Base-by-base conservation (phyloP, 2,797 vertebrate species). In the Artibeus jamaicensis region DNA sequence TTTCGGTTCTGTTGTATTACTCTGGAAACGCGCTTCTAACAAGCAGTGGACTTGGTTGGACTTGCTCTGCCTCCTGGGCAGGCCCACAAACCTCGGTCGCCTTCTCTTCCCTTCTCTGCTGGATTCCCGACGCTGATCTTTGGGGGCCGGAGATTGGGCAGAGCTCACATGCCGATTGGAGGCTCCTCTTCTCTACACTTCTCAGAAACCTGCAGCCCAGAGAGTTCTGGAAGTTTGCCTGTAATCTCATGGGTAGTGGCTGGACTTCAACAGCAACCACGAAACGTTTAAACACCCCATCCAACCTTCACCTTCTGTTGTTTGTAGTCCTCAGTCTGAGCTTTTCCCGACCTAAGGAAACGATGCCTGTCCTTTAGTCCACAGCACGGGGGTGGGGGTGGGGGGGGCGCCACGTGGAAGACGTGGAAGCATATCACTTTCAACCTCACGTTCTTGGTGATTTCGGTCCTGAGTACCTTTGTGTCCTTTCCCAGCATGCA, bases 21-120 rank as follows among this genome's bases (percentile, higher is more conserved):
- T 78, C 67, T 83, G 14, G 86, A 95, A 82, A 83, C 9, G 32
- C 32, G 14, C 67, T 83, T 89, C 67, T 74, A 87, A 77, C 5
- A 62, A 46, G 18, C 8, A 15, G 1, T 34, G 68, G 29, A 24
- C 21, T 82, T 37, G 39, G 26, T 8, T 65, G 15, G 6, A 16
- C 37, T 4, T 24, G 3, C 0, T n/a, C 19, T 29, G 4, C 18
- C 29, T 81, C 77, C 11, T 19, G 21, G 57, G 53, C 6, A 16
- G 50, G 37, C 55, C n/a, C 46, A 46, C 9, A 21, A 8, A n/a
- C 46, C 50, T 29, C 59, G 4, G 37, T 16, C 14, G 14, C 16
- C n/a, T 34, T 68, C 21, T 26, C 9, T 29, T 79, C 29, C 68
- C 5, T 44, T 14, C 46, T 81, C 55, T 9, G 10, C 74, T 74